Evolutionary conservation across 1,140 invertebrate species (phyloP), one percentile per base, ranked within the genome.

Genomic region (Drosophila orosa): DNA sequence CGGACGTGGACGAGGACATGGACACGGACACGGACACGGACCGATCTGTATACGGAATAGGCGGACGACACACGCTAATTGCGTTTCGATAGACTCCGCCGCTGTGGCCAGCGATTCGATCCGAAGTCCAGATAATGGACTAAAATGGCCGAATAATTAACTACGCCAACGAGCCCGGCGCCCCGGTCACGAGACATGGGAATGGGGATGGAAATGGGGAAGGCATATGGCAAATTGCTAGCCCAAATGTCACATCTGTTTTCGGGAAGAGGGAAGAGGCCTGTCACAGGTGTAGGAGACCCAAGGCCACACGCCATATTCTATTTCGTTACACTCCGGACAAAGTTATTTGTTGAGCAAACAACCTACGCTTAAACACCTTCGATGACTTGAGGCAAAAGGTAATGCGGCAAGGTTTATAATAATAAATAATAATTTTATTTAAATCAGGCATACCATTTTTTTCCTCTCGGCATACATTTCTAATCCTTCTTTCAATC

Each of bases 101-200:
- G 37, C 25, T 44, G 56, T 60, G 65, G 75, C 74, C 74, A 60
- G 44, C 55, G 54, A 55, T 47, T 52, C 58, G 68, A 73, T 48
- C 59, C 58, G 29, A 54, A 65, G 52, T 57, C 44, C 29, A 71
- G 83, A 87, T 87, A 87, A 87, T 87, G 84, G 84, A 87, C 79
- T 87, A 79, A 89, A 87, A 87, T 60, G 83, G 66, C 48, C 71
- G 74, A 89, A 87, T 87, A 87, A 87, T 87, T 87, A 87, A 87
- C 83, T 82, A 76, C 55, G 69, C 29, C 79, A 72, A 35, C 35
- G 45, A 22, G 17, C 24, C 17, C 2, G 42, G 35, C 50, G n/a
- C 31, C 47, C n/a, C 24, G 39, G 13, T 59, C 39, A 59, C 56
- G 42, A 22, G 40, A 68, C 52, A 45, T 17, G 52, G 35, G 45